phyloP scores from a whole-genome alignment of 2,113 vertebrate genomes.

The Engraulis encrasicolus region DNA sequence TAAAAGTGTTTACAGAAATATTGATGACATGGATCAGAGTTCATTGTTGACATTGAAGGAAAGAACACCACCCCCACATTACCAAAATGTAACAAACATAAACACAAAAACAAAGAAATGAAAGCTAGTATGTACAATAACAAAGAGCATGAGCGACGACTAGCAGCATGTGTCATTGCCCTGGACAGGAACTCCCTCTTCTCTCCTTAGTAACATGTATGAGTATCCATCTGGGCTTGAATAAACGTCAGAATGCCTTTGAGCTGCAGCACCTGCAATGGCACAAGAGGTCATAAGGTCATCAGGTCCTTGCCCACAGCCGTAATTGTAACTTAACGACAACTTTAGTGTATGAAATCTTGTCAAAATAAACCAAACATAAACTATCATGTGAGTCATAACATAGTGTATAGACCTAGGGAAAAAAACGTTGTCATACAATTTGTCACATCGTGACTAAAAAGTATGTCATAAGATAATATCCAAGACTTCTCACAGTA shows the following conservation, averaged over 20 bases:
- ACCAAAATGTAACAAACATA: neutral
- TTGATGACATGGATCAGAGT: neutral
- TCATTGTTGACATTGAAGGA: neutral
- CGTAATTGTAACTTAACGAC: neutral
- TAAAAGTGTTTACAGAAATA: neutral
- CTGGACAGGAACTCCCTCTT: constrained; percentile 54
- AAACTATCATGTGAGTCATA: too few species aligned
- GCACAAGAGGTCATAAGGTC: too few species aligned
- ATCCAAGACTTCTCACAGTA: too few species aligned
- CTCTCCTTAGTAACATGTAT: constrained; percentile 48
- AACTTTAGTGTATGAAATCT: too few species aligned
- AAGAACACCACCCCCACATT: neutral
- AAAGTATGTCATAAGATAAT: too few species aligned
- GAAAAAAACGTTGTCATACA: too few species aligned
- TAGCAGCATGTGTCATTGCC: constrained; percentile 72
- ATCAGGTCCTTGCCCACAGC: too few species aligned
- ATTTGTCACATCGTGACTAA: too few species aligned
- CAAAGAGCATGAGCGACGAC: neutral
- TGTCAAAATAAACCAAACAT: too few species aligned
- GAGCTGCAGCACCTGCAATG: constrained; percentile 45
- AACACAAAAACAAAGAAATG: neutral
- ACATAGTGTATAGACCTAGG: too few species aligned
- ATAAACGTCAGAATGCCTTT: constrained; percentile 19
- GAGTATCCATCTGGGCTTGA: constrained; percentile 42
- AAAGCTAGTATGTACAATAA: neutral